Base-by-base conservation (phyloP, 2,888 invertebrate species). In the Rugalucina vietnamica region DNA sequence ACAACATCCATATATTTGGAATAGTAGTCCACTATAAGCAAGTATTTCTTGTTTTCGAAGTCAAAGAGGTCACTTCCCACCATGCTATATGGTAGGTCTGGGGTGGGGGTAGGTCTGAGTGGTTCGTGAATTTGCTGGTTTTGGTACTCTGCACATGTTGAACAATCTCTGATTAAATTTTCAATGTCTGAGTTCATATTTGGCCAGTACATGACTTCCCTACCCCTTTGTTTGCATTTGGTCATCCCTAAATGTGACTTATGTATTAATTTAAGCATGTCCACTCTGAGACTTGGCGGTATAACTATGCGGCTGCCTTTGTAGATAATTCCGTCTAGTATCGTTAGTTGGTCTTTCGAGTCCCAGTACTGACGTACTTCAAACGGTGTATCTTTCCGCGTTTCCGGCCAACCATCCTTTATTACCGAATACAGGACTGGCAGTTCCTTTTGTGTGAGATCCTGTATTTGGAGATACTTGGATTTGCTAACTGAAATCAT, bases 1-100 rank as follows among this genome's bases (percentile, higher is more conserved):
- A 79, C 84, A 18, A 76, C 81, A 70, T 90, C 88, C 36, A 82
- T 82, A 81, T 82, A 88, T 54, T 85, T 83, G 24, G 85, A 88
- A 76, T 82, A 87, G 72, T 84, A 88, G 76, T 89, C 88, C 3
- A 87, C 79, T 21, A 82, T 49, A 18, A 88, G 43, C 5, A 89
- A 50, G 71, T 85, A 90, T 29, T 82, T 81, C 50, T 81, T 84
- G 24, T 50, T 32, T 57, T 84, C 81, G 74, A 84, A 87, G 12
- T 87, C 81, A 57, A 88, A 88, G 0, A 85, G n/a, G 70, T 86
- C 86, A 80, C 74, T 78, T 24, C 80, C 85, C 10, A 86, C 81
- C 71, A 80, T 54, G 27, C 65, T 74, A 65, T 84, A 88, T 70
- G 84, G 88, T 14, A 88, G 71, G 27, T 86, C 86, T 21, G 86